These are phyloP conservation scores for Pachyuromys duprasi DNA, from an alignment of 2,797 vertebrate genomes.

Conservation along the genomic window DNA sequence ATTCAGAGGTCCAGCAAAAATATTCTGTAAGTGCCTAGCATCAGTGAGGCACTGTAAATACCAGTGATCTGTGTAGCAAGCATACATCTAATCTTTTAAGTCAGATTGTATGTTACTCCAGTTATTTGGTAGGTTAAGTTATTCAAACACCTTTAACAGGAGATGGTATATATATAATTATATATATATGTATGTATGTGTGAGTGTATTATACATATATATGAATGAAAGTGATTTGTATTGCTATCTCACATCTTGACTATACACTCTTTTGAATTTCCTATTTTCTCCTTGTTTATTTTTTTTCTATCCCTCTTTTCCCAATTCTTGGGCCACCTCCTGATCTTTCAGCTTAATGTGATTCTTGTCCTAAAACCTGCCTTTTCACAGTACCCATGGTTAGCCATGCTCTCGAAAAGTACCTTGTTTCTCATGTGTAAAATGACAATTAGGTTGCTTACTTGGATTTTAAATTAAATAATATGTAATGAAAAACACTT, in stretches of 20 bases:
- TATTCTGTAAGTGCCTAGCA: background rate
- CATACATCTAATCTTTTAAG: background rate
- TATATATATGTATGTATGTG: background rate
- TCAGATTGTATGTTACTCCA: background rate
- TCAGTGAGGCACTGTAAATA: background rate
- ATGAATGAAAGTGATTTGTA: background rate
- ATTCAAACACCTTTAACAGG: background rate
- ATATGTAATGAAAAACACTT: slow-evolving; percentile 6
- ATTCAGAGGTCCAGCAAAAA: slow-evolving; percentile 28
- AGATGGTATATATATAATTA: background rate
- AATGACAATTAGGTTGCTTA: slow-evolving; percentile 8
- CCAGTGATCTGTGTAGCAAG: background rate
- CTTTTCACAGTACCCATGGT: background rate
- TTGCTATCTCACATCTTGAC: background rate
- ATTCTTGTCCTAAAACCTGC: background rate
- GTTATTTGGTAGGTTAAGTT: background rate
- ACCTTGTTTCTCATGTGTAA: background rate
- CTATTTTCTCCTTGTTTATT: background rate
- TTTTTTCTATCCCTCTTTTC: background rate
- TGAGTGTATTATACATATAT: background rate
- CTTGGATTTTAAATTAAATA: background rate
- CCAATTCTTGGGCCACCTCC: background rate
- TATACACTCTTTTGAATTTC: background rate
- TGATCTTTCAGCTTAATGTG: background rate
- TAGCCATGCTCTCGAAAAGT: background rate